Evolutionary conservation across 2,888 invertebrate species (phyloP), one percentile per base, ranked within the genome.

Genomic region (Hololepta plana): DNA sequence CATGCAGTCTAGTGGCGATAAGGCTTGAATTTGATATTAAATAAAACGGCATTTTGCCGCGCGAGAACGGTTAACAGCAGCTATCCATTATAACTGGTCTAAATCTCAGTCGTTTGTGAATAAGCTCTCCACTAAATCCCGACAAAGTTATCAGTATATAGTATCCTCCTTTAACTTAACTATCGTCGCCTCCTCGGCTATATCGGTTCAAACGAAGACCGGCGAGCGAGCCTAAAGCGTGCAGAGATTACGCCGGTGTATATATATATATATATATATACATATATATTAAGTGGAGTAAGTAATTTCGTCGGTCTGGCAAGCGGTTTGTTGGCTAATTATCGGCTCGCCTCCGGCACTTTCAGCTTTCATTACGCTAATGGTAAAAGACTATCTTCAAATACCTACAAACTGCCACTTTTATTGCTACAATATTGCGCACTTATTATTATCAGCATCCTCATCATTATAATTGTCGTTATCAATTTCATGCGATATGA

Each of bases 241-340:
- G 37, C 37, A 34, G 37, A 45, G 48, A 49, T 49, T 49, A 49
- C 43, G 46, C 45, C 46, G 46, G 4, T 31, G 27, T 31, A 31
- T 28, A 28, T 31, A 31, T 31, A n/a, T n/a, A n/a, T n/a, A n/a
- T n/a, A n/a, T n/a, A n/a, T n/a, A n/a, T n/a, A n/a, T n/a, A n/a
- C n/a, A n/a, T n/a, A n/a, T n/a, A n/a, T n/a, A n/a, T n/a, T n/a
- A n/a, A n/a, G n/a, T 32, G 28, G 46, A 47, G 43, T 49, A 50
- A 50, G 48, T 50, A 49, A 50, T 48, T 50, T 45, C 41, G 46
- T 44, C 44, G 49, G 43, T 37, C 38, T 45, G 41, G 40, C 34
- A 37, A 41, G 44, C 43, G 48, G 50, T 49, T 48, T 47, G 50
- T 49, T 47, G 49, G 46, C 47, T 50, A 50, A 50, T 50, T 50